Conservation (phyloP, 2,888 invertebrate species). For the Lasioglossum villosulum region DNA sequence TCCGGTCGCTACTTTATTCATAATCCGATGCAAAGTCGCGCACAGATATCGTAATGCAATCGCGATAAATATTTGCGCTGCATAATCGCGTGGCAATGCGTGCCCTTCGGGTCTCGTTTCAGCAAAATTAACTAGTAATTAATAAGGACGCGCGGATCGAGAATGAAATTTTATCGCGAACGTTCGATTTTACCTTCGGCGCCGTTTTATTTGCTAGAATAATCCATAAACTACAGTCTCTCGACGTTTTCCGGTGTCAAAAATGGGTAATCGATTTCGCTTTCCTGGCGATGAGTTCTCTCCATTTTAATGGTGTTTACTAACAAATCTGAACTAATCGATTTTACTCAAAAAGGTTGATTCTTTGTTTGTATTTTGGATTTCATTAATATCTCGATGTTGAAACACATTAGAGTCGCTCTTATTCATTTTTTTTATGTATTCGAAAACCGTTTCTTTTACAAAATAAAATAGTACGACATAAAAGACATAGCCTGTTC, state of each 20-base stretch:
- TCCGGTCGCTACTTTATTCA: neutral
- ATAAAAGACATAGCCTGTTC: too few relatives aligned
- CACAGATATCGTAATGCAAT: constrained; percentile 8
- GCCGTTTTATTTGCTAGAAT: neutral
- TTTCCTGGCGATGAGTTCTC: neutral
- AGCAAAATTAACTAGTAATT: constrained; percentile 7
- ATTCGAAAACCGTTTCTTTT: too few relatives aligned
- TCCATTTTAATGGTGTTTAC: neutral
- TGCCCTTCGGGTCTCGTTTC: neutral
- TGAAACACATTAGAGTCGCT: too few relatives aligned
- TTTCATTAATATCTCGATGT: neutral
- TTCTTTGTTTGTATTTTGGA: neutral
- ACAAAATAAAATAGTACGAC: too few relatives aligned
- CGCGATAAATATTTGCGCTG: constrained; percentile 5
- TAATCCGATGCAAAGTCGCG: neutral
- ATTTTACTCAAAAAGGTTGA: neutral
- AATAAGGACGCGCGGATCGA: constrained; percentile 1
- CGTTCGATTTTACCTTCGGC: neutral
- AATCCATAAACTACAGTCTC: neutral
- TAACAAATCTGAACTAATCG: neutral
- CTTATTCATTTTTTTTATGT: too few relatives aligned
- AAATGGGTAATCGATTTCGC: neutral
- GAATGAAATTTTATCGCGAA: constrained; percentile 4
- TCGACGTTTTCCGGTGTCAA: neutral
- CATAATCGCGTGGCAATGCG: neutral